Evolutionary conservation across 2,888 invertebrate species (phyloP).

Genomic region (Pollenia griseotomentosa): DNA sequence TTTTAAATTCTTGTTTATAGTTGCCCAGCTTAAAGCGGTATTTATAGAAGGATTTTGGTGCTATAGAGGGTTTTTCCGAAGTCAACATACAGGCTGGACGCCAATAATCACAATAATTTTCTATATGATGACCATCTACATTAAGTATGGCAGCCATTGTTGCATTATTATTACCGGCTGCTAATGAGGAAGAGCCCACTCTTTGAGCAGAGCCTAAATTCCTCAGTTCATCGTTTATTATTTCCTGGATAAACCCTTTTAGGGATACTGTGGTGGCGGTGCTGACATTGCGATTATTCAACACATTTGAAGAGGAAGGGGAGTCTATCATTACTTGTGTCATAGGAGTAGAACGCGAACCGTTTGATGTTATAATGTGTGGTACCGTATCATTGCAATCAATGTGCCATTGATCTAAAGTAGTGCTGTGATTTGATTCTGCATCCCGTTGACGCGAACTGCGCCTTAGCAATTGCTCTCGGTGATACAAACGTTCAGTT

Average conservation of each 20-base stretch:
- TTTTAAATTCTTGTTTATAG: conserved; percentile 86
- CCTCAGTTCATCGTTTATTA: conserved; percentile 78
- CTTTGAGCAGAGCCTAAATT: conserved; percentile 69
- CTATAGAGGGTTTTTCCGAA: conserved; percentile 80
- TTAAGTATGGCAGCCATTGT: conserved; percentile 79
- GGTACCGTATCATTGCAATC: conserved; percentile 64
- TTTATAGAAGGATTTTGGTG: conserved; percentile 83
- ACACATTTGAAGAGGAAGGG: conserved; percentile 75
- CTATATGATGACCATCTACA: conserved; percentile 80
- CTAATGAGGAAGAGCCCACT: conserved; percentile 57
- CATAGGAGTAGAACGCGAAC: conserved; percentile 47
- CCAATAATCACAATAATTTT: conserved; percentile 83
- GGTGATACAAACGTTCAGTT: conserved; percentile 79
- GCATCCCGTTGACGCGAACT: conserved; percentile 79
- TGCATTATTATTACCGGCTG: conserved; percentile 59
- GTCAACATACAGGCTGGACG: conserved; percentile 82
- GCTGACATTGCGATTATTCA: conserved; percentile 74
- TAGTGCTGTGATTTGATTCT: conserved; percentile 73
- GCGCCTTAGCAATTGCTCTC: conserved; percentile 78
- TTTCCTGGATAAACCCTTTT: conserved; percentile 80
- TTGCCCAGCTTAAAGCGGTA: conserved; percentile 83
- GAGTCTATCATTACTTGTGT: conserved; percentile 75
- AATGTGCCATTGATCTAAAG: conserved; percentile 63
- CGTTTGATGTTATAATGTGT: conserved; percentile 51
- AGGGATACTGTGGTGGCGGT: conserved; percentile 78